A percentile compares a stretch with the other conserved stretches of the same genome.
Conservation (phyloP, 2,113 vertebrate species). For the Pseudorhombus dupliciocellatus region DNA sequence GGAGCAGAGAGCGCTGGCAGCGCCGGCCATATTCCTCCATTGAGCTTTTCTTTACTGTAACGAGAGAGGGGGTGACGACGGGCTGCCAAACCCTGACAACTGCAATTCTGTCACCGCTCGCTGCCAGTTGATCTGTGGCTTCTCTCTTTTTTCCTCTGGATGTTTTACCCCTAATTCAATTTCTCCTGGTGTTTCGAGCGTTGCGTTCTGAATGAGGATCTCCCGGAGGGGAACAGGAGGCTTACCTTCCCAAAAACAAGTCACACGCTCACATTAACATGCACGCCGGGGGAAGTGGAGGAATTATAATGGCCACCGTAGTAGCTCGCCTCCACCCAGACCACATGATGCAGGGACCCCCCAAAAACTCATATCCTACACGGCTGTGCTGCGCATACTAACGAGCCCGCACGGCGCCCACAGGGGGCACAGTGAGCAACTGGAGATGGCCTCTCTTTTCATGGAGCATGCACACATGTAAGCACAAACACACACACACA, state of each 20-base stretch:
- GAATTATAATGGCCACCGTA: slow-evolving; percentile 27
- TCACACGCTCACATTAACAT: background rate
- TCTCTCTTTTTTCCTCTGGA: slow-evolving; percentile 23
- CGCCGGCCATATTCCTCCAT: slow-evolving; percentile 48
- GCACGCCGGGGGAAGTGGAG: slow-evolving; percentile 9
- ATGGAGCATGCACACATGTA: slow-evolving; percentile 48
- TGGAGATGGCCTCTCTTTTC: slow-evolving; percentile 56
- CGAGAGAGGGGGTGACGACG: slow-evolving; percentile 55
- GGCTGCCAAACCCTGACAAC: slow-evolving; percentile 64
- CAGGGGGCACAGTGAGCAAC: slow-evolving; percentile 51
- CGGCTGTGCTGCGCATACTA: slow-evolving; percentile 59
- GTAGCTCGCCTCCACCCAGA: slow-evolving; percentile 27
- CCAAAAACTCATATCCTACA: slow-evolving; percentile 58
- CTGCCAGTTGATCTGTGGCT: slow-evolving; percentile 59
- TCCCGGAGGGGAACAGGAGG: slow-evolving; percentile 35
- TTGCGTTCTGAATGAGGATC: slow-evolving; percentile 47
- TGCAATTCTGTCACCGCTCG: slow-evolving; percentile 55
- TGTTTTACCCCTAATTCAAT: slow-evolving; percentile 52
- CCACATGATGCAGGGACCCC: slow-evolving; percentile 62
- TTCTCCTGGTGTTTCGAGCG: slow-evolving; percentile 53
- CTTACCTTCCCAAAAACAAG: background rate
- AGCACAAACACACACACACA: slow-evolving; percentile 23
- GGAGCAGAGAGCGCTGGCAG: slow-evolving; percentile 54
- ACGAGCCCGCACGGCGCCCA: slow-evolving; percentile 48
- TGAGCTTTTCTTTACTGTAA: slow-evolving; percentile 64